Base-by-base conservation (phyloP, 1,140 invertebrate genomes). In the Pseudachorutes palmiensis region DNA sequence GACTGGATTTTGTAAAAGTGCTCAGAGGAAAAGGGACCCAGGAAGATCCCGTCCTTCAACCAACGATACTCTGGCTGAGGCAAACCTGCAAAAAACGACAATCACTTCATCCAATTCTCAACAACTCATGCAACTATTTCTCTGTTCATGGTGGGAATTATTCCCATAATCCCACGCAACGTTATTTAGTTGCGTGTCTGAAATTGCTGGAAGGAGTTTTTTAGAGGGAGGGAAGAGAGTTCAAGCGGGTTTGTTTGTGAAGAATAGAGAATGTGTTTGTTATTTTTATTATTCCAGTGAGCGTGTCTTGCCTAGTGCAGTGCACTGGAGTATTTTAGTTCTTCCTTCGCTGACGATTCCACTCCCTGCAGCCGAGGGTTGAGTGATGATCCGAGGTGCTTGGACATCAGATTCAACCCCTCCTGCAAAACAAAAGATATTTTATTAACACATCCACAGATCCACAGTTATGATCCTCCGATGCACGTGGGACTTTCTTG, bases 291-390 rank as follows among this genome's bases (percentile, higher is more conserved):
- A 49, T 48, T 36, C 32, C 2, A 5, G 29, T 48, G n/a, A n/a
- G n/a, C 9, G 12, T 64, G 1, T 81, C 84, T 86, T 82, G 92
- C 90, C 90, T 79, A 87, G 81, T 24, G 90, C 90, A 79, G 90
- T 88, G 79, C 90, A 93, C 78, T 93, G 89, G 65, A 93, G 82
- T 78, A 93, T 91, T 83, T 93, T 94, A 16, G 87, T 91, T 69
- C 87, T 83, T 76, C 88, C 89, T 81, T 92, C 89, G 76, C 85
- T 87, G 72, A 92, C 88, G 75, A 92, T 87, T 5, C 51, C 51
- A 76, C 86, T 90, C 70, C 88, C 88, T 69, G 88, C 88, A 41
- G 86, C 85, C 31, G 88, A 88, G 19, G 89, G 90, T 75, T 90
- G 88, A 69, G 85, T 89, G 70, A 86, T 88, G 78, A 93, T 92